phyloP scores from a whole-genome alignment of 1,140 invertebrate genomes.

The Euura lappo region DNA sequence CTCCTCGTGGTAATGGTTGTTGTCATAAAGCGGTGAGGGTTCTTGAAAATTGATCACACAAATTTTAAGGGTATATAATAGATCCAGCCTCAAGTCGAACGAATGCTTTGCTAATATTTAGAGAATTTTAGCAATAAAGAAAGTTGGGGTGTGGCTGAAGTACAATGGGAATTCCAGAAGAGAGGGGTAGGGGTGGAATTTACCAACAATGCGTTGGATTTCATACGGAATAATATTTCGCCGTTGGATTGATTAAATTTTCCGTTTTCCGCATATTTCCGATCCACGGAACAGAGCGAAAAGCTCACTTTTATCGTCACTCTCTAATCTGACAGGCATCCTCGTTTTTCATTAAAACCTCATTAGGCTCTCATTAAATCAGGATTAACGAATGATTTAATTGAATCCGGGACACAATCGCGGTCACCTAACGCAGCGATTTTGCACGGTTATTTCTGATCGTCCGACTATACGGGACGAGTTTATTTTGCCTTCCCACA shows the following conservation, averaged over 20 bases:
- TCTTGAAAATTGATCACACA: constrained; percentile 66
- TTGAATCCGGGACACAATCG: constrained; percentile 25
- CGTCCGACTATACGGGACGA: neutral
- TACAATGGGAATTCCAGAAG: neutral
- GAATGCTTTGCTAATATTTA: neutral
- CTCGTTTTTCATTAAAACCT: neutral
- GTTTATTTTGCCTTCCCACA: constrained; percentile 26
- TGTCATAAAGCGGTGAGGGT: constrained; percentile 88
- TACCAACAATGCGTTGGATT: neutral
- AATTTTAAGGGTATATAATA: neutral
- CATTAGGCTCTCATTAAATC: neutral
- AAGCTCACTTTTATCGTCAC: too few relatives aligned
- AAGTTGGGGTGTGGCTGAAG: neutral
- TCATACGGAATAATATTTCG: neutral
- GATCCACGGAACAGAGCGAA: too few relatives aligned
- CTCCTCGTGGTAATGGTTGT: constrained; percentile 96
- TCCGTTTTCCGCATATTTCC: neutral
- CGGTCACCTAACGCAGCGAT: constrained; percentile 5
- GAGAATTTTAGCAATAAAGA: constrained; percentile 4
- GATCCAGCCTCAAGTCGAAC: neutral
- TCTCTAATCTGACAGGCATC: too few relatives aligned
- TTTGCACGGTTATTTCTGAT: neutral
- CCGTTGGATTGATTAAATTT: neutral
- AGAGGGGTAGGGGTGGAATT: neutral
- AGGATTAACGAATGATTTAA: constrained; percentile 4